These are phyloP conservation scores for Rhea americana DNA, from an alignment of 2,113 vertebrate species.

Conservation along the genomic window DNA sequence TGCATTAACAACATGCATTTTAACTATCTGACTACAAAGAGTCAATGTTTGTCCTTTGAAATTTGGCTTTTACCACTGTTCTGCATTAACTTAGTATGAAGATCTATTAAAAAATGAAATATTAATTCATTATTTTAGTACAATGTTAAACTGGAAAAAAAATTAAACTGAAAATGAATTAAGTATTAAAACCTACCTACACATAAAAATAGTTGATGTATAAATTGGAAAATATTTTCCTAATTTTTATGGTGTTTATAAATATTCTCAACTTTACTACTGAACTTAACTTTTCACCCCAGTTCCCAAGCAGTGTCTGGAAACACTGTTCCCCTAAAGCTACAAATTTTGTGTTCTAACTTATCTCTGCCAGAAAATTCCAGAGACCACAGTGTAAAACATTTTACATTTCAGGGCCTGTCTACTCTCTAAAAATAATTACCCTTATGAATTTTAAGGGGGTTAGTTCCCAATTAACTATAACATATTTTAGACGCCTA, in stretches of 20 bases:
- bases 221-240: not conserved
- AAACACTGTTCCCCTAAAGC: not conserved
- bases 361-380: not conserved
- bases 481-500: not conserved
- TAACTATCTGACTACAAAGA: not conserved
- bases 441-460: not conserved
- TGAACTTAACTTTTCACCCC: not conserved
- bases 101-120: constrained; percentile 61
- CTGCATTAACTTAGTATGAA: constrained; percentile 85
- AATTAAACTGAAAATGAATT: not conserved
- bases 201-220: not conserved
- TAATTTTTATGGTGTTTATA: not conserved
- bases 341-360: not conserved
- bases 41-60: constrained; percentile 84
- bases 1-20: not conserved
- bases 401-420: not conserved
- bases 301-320: not conserved
- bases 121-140: not conserved
- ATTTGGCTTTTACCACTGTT: constrained; percentile 80
- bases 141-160: too few relatives aligned
- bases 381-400: not conserved
- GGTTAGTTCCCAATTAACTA: not conserved
- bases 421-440: not conserved
- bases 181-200: not conserved
- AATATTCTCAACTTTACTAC: not conserved